Evolutionary conservation across 2,113 vertebrate genomes (phyloP).

Genomic region (Oenanthe oenanthe): DNA sequence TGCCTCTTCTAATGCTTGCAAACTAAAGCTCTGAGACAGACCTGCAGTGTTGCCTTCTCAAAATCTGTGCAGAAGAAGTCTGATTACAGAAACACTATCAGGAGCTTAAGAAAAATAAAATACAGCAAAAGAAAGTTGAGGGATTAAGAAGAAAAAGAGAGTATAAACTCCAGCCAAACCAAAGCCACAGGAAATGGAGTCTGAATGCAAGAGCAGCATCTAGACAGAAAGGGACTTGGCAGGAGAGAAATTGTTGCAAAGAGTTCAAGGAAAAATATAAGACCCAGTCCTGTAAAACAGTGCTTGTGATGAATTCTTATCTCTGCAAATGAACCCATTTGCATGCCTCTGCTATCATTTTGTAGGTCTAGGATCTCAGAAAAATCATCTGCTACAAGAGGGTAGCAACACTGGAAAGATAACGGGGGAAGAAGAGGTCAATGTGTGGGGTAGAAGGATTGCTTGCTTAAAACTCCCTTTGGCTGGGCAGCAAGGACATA

Average conservation of each 20-base stretch:
- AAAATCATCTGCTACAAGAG: neutral
- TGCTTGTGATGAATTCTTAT: rapidly evolving
- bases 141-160: slow-evolving; percentile 35
- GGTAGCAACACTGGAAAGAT: neutral
- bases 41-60: neutral
- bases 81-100: neutral
- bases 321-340: neutral
- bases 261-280: neutral
- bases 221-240: slow-evolving; percentile 49
- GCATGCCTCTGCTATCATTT: neutral
- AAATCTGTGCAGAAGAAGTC: neutral
- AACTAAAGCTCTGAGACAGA: neutral
- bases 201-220: slow-evolving; percentile 16
- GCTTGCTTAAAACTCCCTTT: neutral
- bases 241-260: neutral
- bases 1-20: neutral
- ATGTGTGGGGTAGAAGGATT: neutral
- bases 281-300: neutral
- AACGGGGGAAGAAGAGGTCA: neutral
- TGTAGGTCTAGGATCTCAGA: neutral
- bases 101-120: neutral
- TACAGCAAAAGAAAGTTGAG: slow-evolving; percentile 31
- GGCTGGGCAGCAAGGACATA: neutral
- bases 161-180: slow-evolving; percentile 8
- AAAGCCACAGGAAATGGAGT: slow-evolving; percentile 59